phyloP scores from a whole-genome alignment of 2,797 vertebrate species.

The Geotrypetes seraphini region DNA sequence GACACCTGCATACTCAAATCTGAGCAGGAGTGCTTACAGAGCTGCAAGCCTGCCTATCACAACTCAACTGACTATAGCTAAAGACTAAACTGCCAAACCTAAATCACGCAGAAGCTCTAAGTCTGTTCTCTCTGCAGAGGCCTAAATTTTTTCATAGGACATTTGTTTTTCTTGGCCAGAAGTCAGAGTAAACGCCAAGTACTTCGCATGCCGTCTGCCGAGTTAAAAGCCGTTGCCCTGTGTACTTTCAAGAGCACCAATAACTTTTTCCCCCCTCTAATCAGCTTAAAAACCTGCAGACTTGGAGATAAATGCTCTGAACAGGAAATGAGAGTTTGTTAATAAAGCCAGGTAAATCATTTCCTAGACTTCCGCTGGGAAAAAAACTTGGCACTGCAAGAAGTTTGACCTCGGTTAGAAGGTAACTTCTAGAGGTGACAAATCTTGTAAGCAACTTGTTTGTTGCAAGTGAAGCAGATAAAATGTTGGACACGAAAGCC shows the following conservation, averaged over 20 bases:
- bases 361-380: constrained; percentile 55
- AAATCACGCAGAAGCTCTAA: constrained; percentile 4
- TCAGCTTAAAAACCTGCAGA: constrained; percentile 36
- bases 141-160: constrained; percentile 38
- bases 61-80: neutral
- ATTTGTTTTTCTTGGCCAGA: constrained; percentile 31
- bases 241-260: constrained; percentile 36
- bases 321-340: constrained; percentile 56
- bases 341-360: constrained; percentile 61
- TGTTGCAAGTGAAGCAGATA: constrained; percentile 31
- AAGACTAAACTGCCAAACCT: constrained; percentile 16
- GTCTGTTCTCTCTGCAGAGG: constrained; percentile 15
- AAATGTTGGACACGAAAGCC: constrained; percentile 33
- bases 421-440: constrained; percentile 46
- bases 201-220: constrained; percentile 6
- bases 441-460: constrained; percentile 36
- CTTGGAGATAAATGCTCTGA: constrained; percentile 32
- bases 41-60: constrained; percentile 6
- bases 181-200: constrained; percentile 21
- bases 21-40: constrained; percentile 1
- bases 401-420: constrained; percentile 47
- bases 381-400: constrained; percentile 53
- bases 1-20: neutral
- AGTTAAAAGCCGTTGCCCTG: constrained; percentile 15
- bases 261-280: constrained; percentile 29